Evolutionary conservation across 2,888 invertebrate genomes (phyloP).

Genomic region (Leptinotarsa tumamoca): DNA sequence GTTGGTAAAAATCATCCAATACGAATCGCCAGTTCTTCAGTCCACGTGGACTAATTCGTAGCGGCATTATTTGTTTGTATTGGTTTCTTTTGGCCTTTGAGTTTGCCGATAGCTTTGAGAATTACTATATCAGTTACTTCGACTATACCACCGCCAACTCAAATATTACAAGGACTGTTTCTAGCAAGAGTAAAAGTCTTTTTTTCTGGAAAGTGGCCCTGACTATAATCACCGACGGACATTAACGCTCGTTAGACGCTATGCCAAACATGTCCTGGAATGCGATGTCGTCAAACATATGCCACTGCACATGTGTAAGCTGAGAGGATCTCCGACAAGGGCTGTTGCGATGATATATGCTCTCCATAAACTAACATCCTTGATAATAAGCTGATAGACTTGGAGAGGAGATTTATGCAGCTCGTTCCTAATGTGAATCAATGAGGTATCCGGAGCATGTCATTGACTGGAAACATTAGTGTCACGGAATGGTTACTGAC

Average conservation of each 20-base stretch:
- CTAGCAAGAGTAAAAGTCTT: no score
- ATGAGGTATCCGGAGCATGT: conserved; percentile 25
- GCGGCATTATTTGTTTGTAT: no score
- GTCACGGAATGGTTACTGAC: neutral
- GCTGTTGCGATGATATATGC: conserved; percentile 38
- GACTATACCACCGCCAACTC: no score
- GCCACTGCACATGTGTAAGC: conserved; percentile 30
- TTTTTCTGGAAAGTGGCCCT: no score
- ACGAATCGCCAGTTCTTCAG: no score
- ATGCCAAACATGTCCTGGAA: conserved; percentile 57
- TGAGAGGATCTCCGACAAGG: conserved; percentile 31
- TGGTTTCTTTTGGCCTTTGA: no score
- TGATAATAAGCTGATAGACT: conserved; percentile 41
- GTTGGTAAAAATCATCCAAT: no score
- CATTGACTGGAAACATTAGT: conserved; percentile 8
- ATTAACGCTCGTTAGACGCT: conserved; percentile 56
- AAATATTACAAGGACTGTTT: no score
- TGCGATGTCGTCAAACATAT: conserved; percentile 57
- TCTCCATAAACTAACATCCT: conserved; percentile 37
- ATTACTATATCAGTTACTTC: no score
- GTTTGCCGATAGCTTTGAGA: no score
- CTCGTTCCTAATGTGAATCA: conserved; percentile 23
- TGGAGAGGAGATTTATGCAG: conserved; percentile 37
- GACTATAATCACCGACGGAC: no score
- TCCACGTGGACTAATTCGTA: no score